Evolutionary conservation across 2,113 vertebrate species (phyloP).

Genomic region (Oncorhynchus mykiss): DNA sequence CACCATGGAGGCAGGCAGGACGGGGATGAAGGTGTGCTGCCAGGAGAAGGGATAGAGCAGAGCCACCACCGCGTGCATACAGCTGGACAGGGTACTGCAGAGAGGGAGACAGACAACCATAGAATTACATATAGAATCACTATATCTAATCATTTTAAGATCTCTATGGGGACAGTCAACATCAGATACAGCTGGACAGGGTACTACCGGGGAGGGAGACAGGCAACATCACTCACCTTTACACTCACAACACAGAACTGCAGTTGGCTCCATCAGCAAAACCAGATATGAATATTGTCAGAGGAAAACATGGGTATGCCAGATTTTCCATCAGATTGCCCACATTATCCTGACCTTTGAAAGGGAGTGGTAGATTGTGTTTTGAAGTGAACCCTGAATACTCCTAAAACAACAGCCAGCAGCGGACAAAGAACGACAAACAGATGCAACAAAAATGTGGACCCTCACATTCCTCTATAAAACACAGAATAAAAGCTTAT

Average conservation of each 20-base stretch:
- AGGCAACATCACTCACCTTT: conserved; percentile 1
- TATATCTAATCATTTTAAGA: neutral
- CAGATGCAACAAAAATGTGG: neutral
- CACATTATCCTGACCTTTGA: conserved; percentile 28
- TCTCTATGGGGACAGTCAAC: conserved; percentile 83
- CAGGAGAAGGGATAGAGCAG: conserved; percentile 99
- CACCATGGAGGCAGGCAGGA: conserved; percentile 94
- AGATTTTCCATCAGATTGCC: conserved; percentile 43
- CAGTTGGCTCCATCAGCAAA: conserved; percentile 32
- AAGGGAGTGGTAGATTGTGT: conserved; percentile 21
- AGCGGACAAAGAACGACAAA: neutral
- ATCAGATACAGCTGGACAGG: conserved; percentile 97
- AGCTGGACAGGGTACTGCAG: conserved; percentile 91
- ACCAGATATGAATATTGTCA: conserved; percentile 18
- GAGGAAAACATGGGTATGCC: conserved; percentile 33
- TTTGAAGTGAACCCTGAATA: neutral
- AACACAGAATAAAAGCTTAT: conserved; percentile 22
- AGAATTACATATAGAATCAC: conserved; percentile 20
- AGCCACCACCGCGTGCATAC: conserved; percentile 93
- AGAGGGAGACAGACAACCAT: conserved; percentile 23
- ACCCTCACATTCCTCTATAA: neutral
- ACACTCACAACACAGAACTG: conserved; percentile 2
- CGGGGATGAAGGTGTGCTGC: conserved; percentile 99
- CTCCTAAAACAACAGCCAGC: conserved; percentile 21
- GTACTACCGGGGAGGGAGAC: conserved; percentile 74